phyloP scores from a whole-genome alignment of 2,888 invertebrate species.

The Meteorus cinctellus region DNA sequence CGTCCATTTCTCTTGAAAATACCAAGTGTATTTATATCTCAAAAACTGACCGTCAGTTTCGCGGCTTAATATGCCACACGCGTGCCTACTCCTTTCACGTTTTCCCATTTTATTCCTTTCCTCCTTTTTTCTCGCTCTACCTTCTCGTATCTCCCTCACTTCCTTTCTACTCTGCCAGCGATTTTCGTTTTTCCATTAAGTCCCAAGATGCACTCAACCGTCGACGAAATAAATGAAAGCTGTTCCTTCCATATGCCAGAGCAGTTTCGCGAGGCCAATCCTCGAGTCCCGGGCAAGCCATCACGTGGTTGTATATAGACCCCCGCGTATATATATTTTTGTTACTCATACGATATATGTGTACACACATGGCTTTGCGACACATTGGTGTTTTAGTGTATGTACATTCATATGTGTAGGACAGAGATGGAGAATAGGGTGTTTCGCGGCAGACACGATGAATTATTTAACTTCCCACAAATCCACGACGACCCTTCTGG shows the following conservation, averaged over 20 bases:
- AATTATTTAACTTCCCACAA: conserved; percentile 54
- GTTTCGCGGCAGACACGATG: conserved; percentile 50
- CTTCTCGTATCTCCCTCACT: no score
- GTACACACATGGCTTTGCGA: neutral
- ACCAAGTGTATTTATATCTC: conserved; percentile 1
- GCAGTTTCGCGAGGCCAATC: conserved; percentile 34
- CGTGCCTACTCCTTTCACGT: conserved; percentile 46
- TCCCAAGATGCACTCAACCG: conserved; percentile 46
- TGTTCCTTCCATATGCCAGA: conserved; percentile 45
- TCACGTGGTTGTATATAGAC: conserved; percentile 29
- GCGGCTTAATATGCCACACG: conserved; percentile 53
- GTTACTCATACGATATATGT: neutral
- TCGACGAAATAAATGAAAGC: conserved; percentile 53
- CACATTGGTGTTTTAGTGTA: neutral
- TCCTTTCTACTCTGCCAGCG: no score
- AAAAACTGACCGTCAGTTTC: conserved; percentile 28
- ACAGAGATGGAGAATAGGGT: conserved; percentile 43
- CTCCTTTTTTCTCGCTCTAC: neutral
- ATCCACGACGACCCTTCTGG: conserved; percentile 45
- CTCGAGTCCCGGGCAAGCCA: conserved; percentile 35
- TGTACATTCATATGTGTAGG: conserved; percentile 8
- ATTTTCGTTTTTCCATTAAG: conserved; percentile 24
- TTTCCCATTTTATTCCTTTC: neutral
- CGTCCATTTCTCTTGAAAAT: neutral
- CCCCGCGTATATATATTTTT: conserved; percentile 7